These are phyloP conservation scores for Pseudonaja textilis DNA, from an alignment of 2,113 vertebrate species.

Conservation along the genomic window DNA sequence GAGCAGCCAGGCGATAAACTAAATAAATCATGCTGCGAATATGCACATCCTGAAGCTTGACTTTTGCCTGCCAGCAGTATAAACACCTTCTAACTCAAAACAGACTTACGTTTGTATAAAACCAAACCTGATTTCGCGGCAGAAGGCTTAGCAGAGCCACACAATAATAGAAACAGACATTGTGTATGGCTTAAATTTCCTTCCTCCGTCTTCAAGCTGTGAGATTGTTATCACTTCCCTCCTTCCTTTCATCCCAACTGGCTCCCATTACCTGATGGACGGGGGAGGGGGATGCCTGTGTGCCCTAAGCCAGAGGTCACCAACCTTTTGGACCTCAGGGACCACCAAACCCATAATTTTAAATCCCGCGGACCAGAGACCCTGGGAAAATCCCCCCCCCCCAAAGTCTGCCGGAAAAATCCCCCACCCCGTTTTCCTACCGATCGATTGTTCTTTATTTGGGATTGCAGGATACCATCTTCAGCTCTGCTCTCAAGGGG, in stretches of 20 bases:
- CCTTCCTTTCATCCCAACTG: slow-evolving; percentile 48
- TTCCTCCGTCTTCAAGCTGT: slow-evolving; percentile 58
- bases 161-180: slow-evolving; percentile 49
- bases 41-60: background rate
- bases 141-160: slow-evolving; percentile 33
- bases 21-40: background rate
- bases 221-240: slow-evolving; percentile 64
- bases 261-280: slow-evolving; percentile 48
- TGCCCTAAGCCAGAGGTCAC: slow-evolving; percentile 23
- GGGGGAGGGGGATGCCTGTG: slow-evolving; percentile 10
- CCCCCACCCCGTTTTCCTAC: too few relatives aligned
- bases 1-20: background rate
- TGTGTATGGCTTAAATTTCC: slow-evolving; percentile 59
- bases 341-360: too few relatives aligned
- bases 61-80: background rate
- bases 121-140: slow-evolving; percentile 34
- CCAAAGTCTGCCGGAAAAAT: too few relatives aligned
- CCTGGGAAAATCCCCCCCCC: too few relatives aligned
- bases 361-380: too few relatives aligned
- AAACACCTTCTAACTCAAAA: background rate
- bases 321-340: too few relatives aligned
- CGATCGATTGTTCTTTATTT: too few relatives aligned
- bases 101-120: slow-evolving; percentile 27
- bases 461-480: too few relatives aligned
- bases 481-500: too few relatives aligned